phyloP scores from a whole-genome alignment of 2,888 invertebrate genomes.

The Erannis defoliaria region DNA sequence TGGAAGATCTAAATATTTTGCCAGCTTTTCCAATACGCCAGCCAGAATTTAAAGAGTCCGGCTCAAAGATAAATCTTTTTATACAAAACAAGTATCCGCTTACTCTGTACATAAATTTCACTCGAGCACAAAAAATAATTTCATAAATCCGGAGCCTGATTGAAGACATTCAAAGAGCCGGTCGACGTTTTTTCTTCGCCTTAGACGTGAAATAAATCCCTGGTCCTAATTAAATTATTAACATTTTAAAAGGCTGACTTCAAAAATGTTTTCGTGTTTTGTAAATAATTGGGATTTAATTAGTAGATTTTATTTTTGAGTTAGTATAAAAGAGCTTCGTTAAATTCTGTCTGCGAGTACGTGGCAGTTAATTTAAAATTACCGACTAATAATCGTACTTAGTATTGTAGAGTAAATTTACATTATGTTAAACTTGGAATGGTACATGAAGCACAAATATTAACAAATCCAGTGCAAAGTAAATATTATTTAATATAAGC shows the following conservation, averaged over 20 bases:
- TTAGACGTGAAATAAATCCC: constrained; percentile 15
- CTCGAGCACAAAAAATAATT: constrained; percentile 34
- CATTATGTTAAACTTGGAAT: background rate
- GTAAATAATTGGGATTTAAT: constrained; percentile 27
- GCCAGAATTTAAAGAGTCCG: constrained; percentile 18
- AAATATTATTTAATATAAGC: constrained; percentile 12
- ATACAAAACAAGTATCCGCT: constrained; percentile 33
- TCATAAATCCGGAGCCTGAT: constrained; percentile 35
- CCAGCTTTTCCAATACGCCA: constrained; percentile 4
- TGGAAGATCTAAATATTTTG: background rate
- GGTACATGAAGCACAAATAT: background rate
- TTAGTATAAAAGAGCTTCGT: background rate
- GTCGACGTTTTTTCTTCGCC: constrained; percentile 1
- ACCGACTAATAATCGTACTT: no score
- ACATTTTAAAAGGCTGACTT: constrained; percentile 31
- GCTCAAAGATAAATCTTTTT: constrained; percentile 30
- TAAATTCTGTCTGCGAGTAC: no score
- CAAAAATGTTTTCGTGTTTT: constrained; percentile 21
- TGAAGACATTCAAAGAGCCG: constrained; percentile 33
- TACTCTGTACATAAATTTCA: constrained; percentile 21
- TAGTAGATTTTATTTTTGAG: background rate
- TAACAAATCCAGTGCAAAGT: background rate
- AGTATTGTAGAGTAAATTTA: no score
- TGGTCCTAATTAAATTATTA: constrained; percentile 35
- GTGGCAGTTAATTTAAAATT: no score